Base-by-base conservation (phyloP, 2,113 vertebrate genomes). In the Pampusana beccarii region DNA sequence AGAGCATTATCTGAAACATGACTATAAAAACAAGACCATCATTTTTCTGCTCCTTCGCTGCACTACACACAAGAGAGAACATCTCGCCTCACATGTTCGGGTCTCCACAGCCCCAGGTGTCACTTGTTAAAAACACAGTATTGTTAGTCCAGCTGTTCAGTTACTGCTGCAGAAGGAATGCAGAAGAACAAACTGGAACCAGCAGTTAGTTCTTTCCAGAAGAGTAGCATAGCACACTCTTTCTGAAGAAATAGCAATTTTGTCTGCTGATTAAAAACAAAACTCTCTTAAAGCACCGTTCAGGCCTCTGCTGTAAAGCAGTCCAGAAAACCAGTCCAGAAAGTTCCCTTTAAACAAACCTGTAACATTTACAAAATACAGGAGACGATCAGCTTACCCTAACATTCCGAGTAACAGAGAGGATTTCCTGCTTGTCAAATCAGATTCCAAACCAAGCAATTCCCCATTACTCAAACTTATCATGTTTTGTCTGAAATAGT, bases 81-180 rank as follows among this genome's bases (percentile, higher is more conserved):
- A 70, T 66, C 65, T 86, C 18, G 3, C 10, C 80, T 86, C 79
- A 66, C 50, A 29, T 58, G 72, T 10, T 8, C 83, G 46, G 23
- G 2, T n/a, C 86, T 26, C 75, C 77, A 51, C 1, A 78, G 92
- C 64, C 85, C 94, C 48, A 48, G 77, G 57, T 81, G 95, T 33
- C 90, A 81, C 65, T 89, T 78, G 34, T 57, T 69, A n/a, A 75
- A 95, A 80, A 42, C 29, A 21, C 5, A 19, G 42, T 29, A 88
- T 1, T 97, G 93, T 92, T 20, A 56, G 38, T 44, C 62, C 92
- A 95, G 93, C 82, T 95, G 69, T 7, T 90, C 78, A n/a, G 29
- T 11, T 83, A 51, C 67, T 91, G 62, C 20, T 58, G 65, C 69
- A 87, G 80, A 65, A 91, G 60, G 48, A 94, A 94, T 38, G 82